Base-by-base conservation (phyloP, 2,797 vertebrate species). In the Typhlichthys eigenmanni region DNA sequence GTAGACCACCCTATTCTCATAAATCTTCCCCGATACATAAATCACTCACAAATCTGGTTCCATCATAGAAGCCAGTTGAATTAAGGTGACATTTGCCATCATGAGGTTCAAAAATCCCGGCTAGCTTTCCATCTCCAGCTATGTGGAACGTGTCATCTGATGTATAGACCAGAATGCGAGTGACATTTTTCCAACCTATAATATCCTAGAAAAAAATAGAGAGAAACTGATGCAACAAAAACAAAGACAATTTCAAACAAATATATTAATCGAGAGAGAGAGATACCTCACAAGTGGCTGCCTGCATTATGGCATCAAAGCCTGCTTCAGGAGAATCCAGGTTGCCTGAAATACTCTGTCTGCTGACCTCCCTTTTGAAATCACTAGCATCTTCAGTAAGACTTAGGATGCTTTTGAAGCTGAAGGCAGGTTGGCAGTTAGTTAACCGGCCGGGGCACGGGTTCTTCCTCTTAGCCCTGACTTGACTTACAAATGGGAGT, bases 271-370 rank as follows among this genome's bases (percentile, higher is more conserved):
- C 10, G 52, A 32, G 24, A 24, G 52, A 54, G 52, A 14, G 6
- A 47, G 6, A 2, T 64, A 94, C 93, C 89, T 91, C 84, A 78
- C 93, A 94, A 47, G 92, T 86, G 0, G 87, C 91, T 9, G 89
- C 90, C 81, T 94, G 93, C 82, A 94, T 82, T 60, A 94, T 93
- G 47, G 93, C 93, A 46, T 94, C 93, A n/a, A 94, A 86, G 67
- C 93, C 92, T 0, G 91, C 89, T 78, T 94, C 93, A 0, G 92
- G 92, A 0, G 82, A 71, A 50, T 94, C 93, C 71, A 93, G 71
- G 76, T 94, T 94, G 13, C 88, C 92, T 0, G 93, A 94, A 47
- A 94, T 87, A 0, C 69, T 90, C 75, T 93, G 91, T 46, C 79
- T 82, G 43, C 90, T 87, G 60, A 94, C 93, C 56, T 86, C 76